A percentile compares a stretch with the other conserved stretches of the same genome.
Conservation (phyloP, 2,797 vertebrate genomes). For the Mormyrops boulengeri region DNA sequence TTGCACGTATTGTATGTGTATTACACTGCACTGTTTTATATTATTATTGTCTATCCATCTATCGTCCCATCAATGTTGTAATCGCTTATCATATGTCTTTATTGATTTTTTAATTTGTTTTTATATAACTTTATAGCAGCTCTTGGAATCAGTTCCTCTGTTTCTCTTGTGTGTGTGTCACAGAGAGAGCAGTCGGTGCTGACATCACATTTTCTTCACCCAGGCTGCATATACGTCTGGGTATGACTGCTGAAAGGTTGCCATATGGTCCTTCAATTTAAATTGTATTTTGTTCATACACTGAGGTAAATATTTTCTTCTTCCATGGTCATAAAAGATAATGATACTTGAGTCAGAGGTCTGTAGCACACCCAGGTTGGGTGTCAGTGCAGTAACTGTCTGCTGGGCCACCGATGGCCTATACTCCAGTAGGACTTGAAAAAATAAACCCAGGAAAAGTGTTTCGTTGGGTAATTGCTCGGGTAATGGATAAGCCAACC, state of each 20-base stretch:
- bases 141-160: background rate
- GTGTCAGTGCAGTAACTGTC: background rate
- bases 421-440: background rate
- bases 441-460: slow-evolving; percentile 13
- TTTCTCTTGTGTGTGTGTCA: background rate
- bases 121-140: background rate
- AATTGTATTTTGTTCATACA: background rate
- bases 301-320: background rate
- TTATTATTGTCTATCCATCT: background rate
- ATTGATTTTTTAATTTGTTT: background rate
- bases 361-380: background rate
- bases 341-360: background rate
- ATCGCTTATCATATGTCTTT: background rate
- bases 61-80: background rate
- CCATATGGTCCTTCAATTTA: background rate
- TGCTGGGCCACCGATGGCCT: background rate
- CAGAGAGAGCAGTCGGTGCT: background rate
- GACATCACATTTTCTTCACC: background rate
- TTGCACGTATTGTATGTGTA: background rate
- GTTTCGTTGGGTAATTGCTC: background rate
- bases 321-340: background rate
- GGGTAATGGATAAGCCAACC: background rate
- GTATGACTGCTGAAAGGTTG: background rate
- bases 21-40: background rate
- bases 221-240: background rate